These are phyloP conservation scores for Conopomorpha cramerella DNA, from an alignment of 1,140 invertebrate genomes.

Conservation along the genomic window DNA sequence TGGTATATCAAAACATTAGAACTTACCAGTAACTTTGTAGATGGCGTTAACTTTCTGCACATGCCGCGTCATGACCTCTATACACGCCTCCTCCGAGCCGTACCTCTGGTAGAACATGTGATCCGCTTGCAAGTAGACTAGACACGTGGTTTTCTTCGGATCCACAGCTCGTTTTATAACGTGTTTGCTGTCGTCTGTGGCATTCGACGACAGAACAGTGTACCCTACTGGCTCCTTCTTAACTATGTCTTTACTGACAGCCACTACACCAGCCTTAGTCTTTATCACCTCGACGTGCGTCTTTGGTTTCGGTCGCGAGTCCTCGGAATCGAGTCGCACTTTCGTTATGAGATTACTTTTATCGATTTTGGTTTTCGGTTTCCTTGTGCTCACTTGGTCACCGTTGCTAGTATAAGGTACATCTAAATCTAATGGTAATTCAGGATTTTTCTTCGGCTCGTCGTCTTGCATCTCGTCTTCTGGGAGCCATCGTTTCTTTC, in stretches of 20 bases:
- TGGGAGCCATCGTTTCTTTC: constrained; percentile 55
- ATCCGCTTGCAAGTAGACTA: constrained; percentile 93
- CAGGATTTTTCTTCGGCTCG: constrained; percentile 62
- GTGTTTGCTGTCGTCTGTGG: constrained; percentile 62
- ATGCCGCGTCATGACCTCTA: constrained; percentile 92
- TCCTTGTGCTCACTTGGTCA: constrained; percentile 47
- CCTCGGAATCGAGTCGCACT: constrained; percentile 53
- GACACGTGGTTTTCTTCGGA: constrained; percentile 81
- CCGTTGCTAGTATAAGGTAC: constrained; percentile 65
- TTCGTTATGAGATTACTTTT: constrained; percentile 55
- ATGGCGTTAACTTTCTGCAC: constrained; percentile 93
- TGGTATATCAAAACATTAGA: constrained; percentile 1
- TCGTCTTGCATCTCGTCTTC: constrained; percentile 60
- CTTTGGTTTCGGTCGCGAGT: constrained; percentile 65
- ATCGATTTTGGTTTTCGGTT: constrained; percentile 54
- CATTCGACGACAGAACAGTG: constrained; percentile 56
- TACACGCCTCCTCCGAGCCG: constrained; percentile 90
- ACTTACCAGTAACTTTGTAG: constrained; percentile 83
- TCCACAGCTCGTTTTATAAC: constrained; percentile 77
- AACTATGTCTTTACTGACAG: constrained; percentile 50
- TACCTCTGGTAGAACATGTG: constrained; percentile 93
- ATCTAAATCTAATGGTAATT: constrained; percentile 65
- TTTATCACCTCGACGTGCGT: constrained; percentile 67
- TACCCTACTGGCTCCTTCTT: constrained; percentile 54
- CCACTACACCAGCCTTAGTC: constrained; percentile 62